These are phyloP conservation scores for western clawed frog (Xenopus tropicalis) DNA, from an alignment of 2,113 vertebrate genomes.

Conservation along the genomic window DNA sequence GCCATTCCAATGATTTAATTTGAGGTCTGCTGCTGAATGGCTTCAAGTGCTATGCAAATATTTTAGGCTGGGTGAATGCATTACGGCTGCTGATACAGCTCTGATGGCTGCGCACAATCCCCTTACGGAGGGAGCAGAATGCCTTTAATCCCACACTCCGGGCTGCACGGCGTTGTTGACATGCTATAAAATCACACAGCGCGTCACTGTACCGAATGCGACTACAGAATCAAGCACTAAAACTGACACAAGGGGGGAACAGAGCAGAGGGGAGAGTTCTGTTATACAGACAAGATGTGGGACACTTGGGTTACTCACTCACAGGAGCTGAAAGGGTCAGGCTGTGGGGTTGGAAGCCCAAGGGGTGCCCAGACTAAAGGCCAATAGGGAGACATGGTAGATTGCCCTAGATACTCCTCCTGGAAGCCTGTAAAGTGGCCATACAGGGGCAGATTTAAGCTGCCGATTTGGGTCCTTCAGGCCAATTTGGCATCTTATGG, in stretches of 20 bases:
- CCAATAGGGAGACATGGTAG: no score
- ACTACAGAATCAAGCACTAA: slow-evolving; percentile 13
- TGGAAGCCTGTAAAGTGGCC: no score
- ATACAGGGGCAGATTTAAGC: no score
- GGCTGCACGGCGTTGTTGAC: slow-evolving; percentile 25
- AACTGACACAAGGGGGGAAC: slow-evolving; percentile 15
- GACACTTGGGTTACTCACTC: background rate
- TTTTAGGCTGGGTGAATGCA: slow-evolving; percentile 8
- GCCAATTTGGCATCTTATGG: no score
- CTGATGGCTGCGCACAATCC: slow-evolving; percentile 25
- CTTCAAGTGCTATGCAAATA: slow-evolving; percentile 30
- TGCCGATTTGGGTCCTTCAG: no score
- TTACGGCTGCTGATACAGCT: slow-evolving; percentile 17
- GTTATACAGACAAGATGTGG: background rate
- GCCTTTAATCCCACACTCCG: slow-evolving; percentile 17
- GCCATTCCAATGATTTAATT: slow-evolving; percentile 30
- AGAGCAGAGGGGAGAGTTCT: background rate
- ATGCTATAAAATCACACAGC: slow-evolving; percentile 37
- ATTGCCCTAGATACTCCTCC: no score
- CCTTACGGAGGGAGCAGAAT: slow-evolving; percentile 27
- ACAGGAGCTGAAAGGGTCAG: no score
- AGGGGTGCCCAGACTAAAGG: no score
- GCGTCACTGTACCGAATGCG: background rate
- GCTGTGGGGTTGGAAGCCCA: no score
- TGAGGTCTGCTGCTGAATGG: slow-evolving; percentile 26